These are phyloP conservation scores for Taeniopygia guttata DNA, from an alignment of 2,797 vertebrate genomes.

Conservation along the genomic window DNA sequence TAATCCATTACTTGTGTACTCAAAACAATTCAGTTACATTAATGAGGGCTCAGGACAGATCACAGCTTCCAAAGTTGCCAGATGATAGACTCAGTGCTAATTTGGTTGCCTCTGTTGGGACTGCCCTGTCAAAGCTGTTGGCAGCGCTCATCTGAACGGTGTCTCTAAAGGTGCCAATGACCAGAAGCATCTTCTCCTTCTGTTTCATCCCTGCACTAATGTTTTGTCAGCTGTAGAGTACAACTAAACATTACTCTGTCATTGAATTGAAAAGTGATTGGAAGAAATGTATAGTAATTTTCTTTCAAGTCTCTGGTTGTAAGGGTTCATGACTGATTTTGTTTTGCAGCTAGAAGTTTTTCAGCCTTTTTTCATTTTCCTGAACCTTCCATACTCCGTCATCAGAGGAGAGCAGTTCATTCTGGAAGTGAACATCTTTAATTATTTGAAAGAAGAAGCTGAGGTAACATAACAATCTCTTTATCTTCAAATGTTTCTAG, in stretches of 20 bases:
- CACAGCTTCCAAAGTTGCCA: not conserved
- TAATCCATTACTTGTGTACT: not conserved
- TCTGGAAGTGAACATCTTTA: constrained; percentile 85
- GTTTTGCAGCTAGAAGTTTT: constrained; percentile 81
- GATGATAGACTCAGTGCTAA: not conserved
- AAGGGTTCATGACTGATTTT: constrained; percentile 12
- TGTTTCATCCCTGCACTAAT: not conserved
- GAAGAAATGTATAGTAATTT: not conserved
- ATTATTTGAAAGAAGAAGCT: constrained; percentile 80
- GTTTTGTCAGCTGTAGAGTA: not conserved
- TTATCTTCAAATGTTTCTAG: not conserved
- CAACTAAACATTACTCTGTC: not conserved
- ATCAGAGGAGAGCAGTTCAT: constrained; percentile 87
- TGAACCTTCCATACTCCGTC: constrained; percentile 82
- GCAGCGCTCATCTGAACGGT: not conserved
- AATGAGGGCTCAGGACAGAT: not conserved
- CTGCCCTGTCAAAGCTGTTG: not conserved
- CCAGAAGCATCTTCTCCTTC: not conserved
- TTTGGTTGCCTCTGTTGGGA: not conserved
- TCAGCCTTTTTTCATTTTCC: constrained; percentile 84
- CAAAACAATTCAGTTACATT: not conserved
- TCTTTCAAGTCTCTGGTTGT: not conserved
- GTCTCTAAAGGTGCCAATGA: not conserved
- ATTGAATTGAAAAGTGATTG: not conserved
- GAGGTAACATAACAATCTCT: constrained; percentile 74